Percentiles rank a stretch among this genome's conserved stretches.
Evolutionary conservation across 2,888 invertebrate genomes (phyloP).

Genomic region (Caenorhabditis drosophilae): DNA sequence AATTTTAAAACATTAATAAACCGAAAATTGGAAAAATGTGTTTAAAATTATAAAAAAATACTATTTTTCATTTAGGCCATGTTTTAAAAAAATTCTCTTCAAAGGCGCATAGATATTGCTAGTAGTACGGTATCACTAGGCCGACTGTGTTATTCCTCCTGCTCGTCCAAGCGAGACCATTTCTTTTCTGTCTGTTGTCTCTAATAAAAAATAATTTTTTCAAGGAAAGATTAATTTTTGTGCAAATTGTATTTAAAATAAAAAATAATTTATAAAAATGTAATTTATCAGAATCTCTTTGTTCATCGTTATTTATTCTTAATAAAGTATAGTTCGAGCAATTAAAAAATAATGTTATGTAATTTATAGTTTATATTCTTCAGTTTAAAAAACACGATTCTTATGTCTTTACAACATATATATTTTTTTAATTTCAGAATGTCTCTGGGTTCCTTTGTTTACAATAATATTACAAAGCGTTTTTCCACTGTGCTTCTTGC

Average conservation of each 20-base stretch:
- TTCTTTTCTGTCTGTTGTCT: constrained; percentile 9
- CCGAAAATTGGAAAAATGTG: not conserved
- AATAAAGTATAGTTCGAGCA: too few relatives aligned
- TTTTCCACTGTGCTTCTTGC: constrained; percentile 64
- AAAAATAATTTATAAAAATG: too few relatives aligned
- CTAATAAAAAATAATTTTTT: constrained; percentile 7
- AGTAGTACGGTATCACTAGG: constrained; percentile 19
- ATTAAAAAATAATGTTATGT: too few relatives aligned
- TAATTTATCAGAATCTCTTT: too few relatives aligned
- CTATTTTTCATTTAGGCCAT: constrained; percentile 29
- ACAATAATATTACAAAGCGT: constrained; percentile 57
- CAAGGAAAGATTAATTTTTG: not conserved
- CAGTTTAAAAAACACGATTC: too few relatives aligned
- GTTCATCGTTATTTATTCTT: too few relatives aligned
- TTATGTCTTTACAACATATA: too few relatives aligned
- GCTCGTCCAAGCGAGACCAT: constrained; percentile 20
- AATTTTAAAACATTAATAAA: not conserved
- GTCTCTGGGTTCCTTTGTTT: constrained; percentile 54
- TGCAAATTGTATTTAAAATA: too few relatives aligned
- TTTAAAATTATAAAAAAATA: not conserved
- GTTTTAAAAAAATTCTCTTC: constrained; percentile 6
- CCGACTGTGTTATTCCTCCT: constrained; percentile 21
- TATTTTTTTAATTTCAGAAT: constrained; percentile 49
- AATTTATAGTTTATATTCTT: too few relatives aligned
- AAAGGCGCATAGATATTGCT: constrained; percentile 16